phyloP scores from a whole-genome alignment of 2,113 vertebrate genomes.

The Deroptyus accipitrinus region DNA sequence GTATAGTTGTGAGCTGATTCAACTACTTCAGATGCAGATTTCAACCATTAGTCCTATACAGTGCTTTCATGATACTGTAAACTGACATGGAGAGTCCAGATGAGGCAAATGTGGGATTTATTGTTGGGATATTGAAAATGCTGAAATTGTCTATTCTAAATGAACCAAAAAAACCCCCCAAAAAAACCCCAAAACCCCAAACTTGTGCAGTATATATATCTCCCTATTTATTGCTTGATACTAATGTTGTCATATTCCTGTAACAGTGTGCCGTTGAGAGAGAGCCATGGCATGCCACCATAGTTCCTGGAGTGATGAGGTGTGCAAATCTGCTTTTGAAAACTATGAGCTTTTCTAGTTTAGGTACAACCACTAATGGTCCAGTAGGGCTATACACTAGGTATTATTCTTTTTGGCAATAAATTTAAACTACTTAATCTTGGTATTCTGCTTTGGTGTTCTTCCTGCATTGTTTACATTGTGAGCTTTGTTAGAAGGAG shows the following conservation, averaged over 20 bases:
- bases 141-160: not conserved
- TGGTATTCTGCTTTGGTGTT: not conserved
- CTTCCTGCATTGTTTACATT: not conserved
- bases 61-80: not conserved
- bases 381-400: not conserved
- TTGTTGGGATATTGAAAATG: not conserved
- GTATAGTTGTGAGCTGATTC: not conserved
- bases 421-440: not conserved
- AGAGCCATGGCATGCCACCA: accelerated
- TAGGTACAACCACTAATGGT: not conserved
- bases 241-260: accelerated
- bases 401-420: not conserved
- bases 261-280: not conserved
- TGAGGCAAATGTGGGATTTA: not conserved
- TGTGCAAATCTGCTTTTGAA: not conserved
- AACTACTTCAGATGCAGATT: not conserved
- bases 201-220: not conserved
- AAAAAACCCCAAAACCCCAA: too few species aligned
- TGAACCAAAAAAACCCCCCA: not conserved
- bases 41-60: not conserved
- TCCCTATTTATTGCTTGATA: not conserved
- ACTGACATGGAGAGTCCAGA: not conserved
- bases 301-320: not conserved
- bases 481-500: not conserved
- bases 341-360: not conserved